Percentiles rank a stretch among this genome's conserved stretches.
phyloP scores from a whole-genome alignment of 2,113 vertebrate genomes.

The Miniopterus natalensis region DNA sequence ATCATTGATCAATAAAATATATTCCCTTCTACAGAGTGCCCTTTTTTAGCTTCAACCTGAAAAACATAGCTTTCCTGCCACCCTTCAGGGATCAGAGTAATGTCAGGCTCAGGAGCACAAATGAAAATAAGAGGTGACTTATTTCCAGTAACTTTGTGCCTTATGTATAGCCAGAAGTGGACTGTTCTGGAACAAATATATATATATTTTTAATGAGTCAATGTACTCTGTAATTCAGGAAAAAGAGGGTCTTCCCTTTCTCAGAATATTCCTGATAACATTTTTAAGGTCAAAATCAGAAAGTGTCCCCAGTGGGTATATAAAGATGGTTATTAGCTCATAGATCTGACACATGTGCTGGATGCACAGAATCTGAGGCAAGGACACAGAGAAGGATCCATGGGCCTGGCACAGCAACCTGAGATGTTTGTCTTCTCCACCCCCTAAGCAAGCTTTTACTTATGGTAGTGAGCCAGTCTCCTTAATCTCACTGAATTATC shows the following conservation, averaged over 20 bases:
- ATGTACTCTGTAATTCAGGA: background rate
- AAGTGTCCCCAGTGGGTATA: background rate
- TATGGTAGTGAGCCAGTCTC: background rate
- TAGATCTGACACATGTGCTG: too few species aligned
- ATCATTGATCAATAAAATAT: constrained; percentile 57
- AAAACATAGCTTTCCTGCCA: background rate
- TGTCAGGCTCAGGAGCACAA: background rate
- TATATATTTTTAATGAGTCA: background rate
- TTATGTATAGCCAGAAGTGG: background rate
- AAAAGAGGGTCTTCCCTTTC: background rate
- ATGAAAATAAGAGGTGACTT: background rate
- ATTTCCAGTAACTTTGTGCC: background rate
- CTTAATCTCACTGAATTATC: background rate
- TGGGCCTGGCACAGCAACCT: background rate
- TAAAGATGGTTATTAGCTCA: background rate
- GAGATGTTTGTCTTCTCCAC: background rate
- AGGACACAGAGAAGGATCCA: background rate
- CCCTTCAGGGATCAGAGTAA: constrained; percentile 14
- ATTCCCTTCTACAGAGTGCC: background rate
- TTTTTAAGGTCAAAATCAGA: constrained; percentile 7
- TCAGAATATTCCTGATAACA: background rate
- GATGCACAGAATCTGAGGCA: background rate
- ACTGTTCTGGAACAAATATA: background rate
- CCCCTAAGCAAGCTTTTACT: background rate
- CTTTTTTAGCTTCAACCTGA: constrained; percentile 39